Evolutionary conservation across 2,113 vertebrate genomes (phyloP).

Genomic region (Ornithorhynchus anatinus): DNA sequence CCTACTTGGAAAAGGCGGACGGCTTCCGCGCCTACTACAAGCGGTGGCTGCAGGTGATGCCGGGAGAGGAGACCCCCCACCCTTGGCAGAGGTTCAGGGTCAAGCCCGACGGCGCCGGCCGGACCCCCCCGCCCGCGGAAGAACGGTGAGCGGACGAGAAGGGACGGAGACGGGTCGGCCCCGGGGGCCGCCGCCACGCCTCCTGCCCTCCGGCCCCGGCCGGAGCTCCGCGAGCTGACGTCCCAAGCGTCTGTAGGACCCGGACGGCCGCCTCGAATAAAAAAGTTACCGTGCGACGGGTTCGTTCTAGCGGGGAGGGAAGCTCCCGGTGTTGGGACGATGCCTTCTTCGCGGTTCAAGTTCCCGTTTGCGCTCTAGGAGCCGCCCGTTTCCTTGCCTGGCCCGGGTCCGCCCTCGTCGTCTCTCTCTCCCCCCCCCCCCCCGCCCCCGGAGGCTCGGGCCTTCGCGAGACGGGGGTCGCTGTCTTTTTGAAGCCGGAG

Average conservation of each 20-base stretch:
- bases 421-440: no score
- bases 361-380: no score
- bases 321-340: no score
- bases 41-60: conserved; percentile 85
- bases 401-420: no score
- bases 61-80: conserved; percentile 78
- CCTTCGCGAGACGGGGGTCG: no score
- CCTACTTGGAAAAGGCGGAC: conserved; percentile 88
- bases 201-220: not conserved
- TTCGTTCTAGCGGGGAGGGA: no score
- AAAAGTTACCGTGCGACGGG: no score
- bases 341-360: no score
- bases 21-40: conserved; percentile 93
- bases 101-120: not conserved
- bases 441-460: no score
- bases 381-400: no score
- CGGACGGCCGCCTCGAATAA: no score
- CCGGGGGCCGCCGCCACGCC: not conserved
- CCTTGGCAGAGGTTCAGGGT: conserved; percentile 78
- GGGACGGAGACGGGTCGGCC: not conserved
- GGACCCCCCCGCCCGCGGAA: fast-evolving
- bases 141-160: not conserved
- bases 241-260: not conserved
- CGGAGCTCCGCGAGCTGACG: not conserved
- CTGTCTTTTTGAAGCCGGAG: no score